phyloP scores from a whole-genome alignment of 2,888 invertebrate species.

The Scaeva pyrastri region DNA sequence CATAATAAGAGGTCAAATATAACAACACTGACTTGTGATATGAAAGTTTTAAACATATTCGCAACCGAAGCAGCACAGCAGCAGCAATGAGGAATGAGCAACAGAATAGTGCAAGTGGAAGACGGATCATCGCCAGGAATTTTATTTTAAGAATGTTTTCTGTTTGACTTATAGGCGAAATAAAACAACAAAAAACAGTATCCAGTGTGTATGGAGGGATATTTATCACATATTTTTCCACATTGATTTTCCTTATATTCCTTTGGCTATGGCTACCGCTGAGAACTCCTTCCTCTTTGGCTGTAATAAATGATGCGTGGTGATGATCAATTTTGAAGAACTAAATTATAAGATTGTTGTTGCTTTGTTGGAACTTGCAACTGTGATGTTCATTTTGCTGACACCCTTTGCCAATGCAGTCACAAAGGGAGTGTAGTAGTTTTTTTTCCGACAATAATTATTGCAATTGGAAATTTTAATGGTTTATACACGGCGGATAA shows the following conservation, averaged over 20 bases:
- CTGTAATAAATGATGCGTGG: slow-evolving; percentile 55
- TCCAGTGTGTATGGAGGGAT: slow-evolving; percentile 31
- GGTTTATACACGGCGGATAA: slow-evolving; percentile 29
- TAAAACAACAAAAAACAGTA: slow-evolving; percentile 9
- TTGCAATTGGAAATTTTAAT: slow-evolving; percentile 51
- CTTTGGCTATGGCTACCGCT: slow-evolving; percentile 27
- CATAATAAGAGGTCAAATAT: background rate
- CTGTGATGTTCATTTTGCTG: slow-evolving; percentile 24
- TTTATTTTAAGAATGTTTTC: slow-evolving; percentile 60
- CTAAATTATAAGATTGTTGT: slow-evolving; percentile 31
- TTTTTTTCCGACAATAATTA: slow-evolving; percentile 34
- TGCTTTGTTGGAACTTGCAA: slow-evolving; percentile 9
- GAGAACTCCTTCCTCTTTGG: slow-evolving; percentile 4
- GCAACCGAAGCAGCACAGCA: slow-evolving; percentile 29
- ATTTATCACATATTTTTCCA: slow-evolving; percentile 47
- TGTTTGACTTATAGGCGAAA: slow-evolving; percentile 31
- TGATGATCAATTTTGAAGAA: slow-evolving; percentile 51
- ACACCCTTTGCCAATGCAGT: slow-evolving; percentile 8
- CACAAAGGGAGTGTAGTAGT: slow-evolving; percentile 2
- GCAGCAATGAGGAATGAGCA: slow-evolving; percentile 11
- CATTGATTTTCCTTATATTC: slow-evolving; percentile 40
- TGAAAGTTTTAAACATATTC: slow-evolving; percentile 50
- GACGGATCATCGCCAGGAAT: slow-evolving; percentile 43
- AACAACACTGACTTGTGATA: slow-evolving; percentile 35
- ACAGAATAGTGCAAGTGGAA: slow-evolving; percentile 41